phyloP scores from a whole-genome alignment of 2,888 invertebrate species.

The Cryptus viduatorius region DNA sequence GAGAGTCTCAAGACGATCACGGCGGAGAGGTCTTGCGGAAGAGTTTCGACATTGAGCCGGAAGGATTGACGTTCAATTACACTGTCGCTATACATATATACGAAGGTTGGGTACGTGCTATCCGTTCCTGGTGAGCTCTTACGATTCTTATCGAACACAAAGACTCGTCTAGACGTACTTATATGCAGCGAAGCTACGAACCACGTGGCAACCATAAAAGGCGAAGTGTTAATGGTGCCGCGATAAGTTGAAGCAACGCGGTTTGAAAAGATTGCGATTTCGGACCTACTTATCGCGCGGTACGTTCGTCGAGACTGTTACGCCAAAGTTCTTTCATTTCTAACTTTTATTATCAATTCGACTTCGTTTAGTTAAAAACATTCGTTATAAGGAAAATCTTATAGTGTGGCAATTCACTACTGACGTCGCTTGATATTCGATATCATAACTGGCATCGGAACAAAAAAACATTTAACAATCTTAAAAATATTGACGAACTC shows the following conservation, averaged over 20 bases:
- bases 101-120: conserved; percentile 58
- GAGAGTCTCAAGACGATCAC: neutral
- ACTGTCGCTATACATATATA: neutral
- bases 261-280: neutral
- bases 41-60: conserved; percentile 45
- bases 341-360: neutral
- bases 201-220: conserved; percentile 59
- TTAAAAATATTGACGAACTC: too few species aligned
- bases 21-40: conserved; percentile 6
- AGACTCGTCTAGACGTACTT: conserved; percentile 61
- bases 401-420: too few species aligned
- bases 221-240: conserved; percentile 3
- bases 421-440: too few species aligned
- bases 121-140: conserved; percentile 50
- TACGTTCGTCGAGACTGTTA: too few species aligned
- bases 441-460: too few species aligned
- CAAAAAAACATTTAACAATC: too few species aligned
- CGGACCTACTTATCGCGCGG: neutral
- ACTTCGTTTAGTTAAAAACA: too few species aligned
- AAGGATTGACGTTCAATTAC: conserved; percentile 50
- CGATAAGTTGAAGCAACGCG: neutral
- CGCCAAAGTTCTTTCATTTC: neutral
- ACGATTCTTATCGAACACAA: conserved; percentile 54
- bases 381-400: too few species aligned
- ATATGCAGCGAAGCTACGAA: conserved; percentile 56